Evolutionary conservation across 2,113 vertebrate species (phyloP).

Genomic region (Ictidomys tridecemlineatus): DNA sequence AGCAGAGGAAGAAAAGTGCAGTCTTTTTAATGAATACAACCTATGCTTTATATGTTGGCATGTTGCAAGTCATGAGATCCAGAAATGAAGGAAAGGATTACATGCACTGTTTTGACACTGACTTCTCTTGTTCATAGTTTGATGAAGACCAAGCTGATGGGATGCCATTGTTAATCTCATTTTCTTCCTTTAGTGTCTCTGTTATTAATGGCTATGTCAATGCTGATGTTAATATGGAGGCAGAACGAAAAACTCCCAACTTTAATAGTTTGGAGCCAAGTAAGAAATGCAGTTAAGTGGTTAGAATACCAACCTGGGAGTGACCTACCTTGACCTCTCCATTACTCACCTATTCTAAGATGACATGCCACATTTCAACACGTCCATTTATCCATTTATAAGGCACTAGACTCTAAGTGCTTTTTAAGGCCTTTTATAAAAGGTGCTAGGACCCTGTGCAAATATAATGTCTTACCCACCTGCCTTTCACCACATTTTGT

Average conservation of each 20-base stretch:
- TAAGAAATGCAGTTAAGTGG: slow-evolving; percentile 44
- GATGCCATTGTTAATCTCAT: slow-evolving; percentile 83
- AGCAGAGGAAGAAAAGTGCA: slow-evolving; percentile 81
- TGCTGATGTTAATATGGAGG: slow-evolving; percentile 80
- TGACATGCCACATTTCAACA: not conserved
- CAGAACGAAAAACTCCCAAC: slow-evolving; percentile 72
- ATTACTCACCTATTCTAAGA: slow-evolving; percentile 56
- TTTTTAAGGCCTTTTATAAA: slow-evolving; percentile 49
- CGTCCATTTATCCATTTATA: slow-evolving; percentile 39
- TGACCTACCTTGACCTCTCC: slow-evolving; percentile 7
- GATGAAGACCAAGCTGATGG: slow-evolving; percentile 74
- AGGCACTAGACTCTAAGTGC: not conserved
- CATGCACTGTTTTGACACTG: slow-evolving; percentile 79
- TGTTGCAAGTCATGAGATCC: slow-evolving; percentile 79
- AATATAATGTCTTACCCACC: not conserved
- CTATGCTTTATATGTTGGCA: slow-evolving; percentile 77
- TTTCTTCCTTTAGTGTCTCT: slow-evolving; percentile 84
- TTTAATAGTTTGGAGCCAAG: slow-evolving; percentile 78
- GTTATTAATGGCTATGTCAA: slow-evolving; percentile 85
- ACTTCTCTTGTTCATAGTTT: slow-evolving; percentile 70
- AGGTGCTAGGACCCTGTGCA: not conserved
- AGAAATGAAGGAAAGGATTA: slow-evolving; percentile 85
- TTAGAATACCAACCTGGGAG: slow-evolving; percentile 22
- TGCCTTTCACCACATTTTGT: not conserved
- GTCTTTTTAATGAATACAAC: slow-evolving; percentile 82